phyloP scores from a whole-genome alignment of 2,888 invertebrate species.

The Zaprionus obscuricornis region DNA sequence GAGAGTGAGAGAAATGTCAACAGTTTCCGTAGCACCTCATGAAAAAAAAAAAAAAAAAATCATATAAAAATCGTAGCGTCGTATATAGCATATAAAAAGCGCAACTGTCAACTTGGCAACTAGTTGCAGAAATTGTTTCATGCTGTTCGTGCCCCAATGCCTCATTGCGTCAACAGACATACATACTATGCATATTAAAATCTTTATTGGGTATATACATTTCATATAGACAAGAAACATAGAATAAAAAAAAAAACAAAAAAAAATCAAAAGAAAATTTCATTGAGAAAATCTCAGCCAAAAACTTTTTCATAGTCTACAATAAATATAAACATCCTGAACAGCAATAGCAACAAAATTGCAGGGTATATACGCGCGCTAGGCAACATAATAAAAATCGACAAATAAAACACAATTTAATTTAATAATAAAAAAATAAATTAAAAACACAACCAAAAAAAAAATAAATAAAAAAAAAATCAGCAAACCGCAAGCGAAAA shows the following conservation, averaged over 20 bases:
- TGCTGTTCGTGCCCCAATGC: conserved; percentile 38
- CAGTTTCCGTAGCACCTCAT: neutral
- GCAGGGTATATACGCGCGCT: conserved; percentile 8
- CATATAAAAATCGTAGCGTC: conserved; percentile 23
- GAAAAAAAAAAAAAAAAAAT: neutral
- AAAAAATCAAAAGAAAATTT: neutral
- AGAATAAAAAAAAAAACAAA: too few species aligned
- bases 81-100: too few species aligned
- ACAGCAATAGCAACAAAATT: too few species aligned
- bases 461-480: conserved; percentile 6
- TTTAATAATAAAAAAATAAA: too few species aligned
- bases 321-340: too few species aligned
- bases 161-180: conserved; percentile 51
- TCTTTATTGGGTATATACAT: neutral
- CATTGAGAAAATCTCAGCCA: too few species aligned
- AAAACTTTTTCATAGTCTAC: neutral
- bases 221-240: too few species aligned
- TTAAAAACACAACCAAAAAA: too few species aligned
- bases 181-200: conserved; percentile 24
- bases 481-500: conserved; percentile 3
- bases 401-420: conserved; percentile 21
- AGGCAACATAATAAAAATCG: neutral
- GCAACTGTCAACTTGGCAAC: conserved; percentile 67
- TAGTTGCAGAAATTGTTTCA: conserved; percentile 40
- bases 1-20: conserved; percentile 36